Percentiles rank a stretch among this genome's conserved stretches.
phyloP scores from a whole-genome alignment of 23 tunicate species.

The Ciona savignyi region DNA sequence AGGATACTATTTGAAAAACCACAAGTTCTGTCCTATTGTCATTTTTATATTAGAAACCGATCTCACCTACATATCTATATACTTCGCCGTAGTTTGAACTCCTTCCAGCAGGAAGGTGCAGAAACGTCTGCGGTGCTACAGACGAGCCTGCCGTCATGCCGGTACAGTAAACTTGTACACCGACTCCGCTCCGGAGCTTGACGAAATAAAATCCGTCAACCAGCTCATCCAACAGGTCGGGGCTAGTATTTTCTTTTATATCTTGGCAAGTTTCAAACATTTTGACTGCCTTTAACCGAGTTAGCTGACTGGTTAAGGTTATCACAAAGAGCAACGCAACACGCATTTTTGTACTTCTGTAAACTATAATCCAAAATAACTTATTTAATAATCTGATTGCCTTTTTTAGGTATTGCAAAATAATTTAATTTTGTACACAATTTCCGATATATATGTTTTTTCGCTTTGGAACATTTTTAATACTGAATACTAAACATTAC shows the following conservation, averaged over 20 bases:
- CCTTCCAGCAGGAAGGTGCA: slow-evolving; percentile 29
- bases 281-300: slow-evolving; percentile 2
- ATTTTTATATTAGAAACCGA: too few species aligned
- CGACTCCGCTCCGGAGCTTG: slow-evolving; percentile 25
- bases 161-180: slow-evolving; percentile 30
- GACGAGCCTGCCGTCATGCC: slow-evolving; percentile 9
- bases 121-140: slow-evolving; percentile 8
- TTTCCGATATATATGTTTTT: too few species aligned
- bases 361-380: too few species aligned
- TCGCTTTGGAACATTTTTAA: too few species aligned
- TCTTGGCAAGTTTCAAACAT: slow-evolving; percentile 37
- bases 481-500: too few species aligned
- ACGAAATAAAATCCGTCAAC: slow-evolving; percentile 35
- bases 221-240: slow-evolving; percentile 1
- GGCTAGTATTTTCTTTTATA: slow-evolving; percentile 11
- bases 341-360: too few species aligned
- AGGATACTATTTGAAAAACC: too few species aligned
- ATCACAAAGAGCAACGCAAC: neutral
- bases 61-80: slow-evolving; percentile 39
- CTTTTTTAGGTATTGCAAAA: too few species aligned
- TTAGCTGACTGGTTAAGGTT: neutral
- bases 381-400: too few species aligned
- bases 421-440: too few species aligned
- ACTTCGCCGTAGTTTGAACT: slow-evolving; percentile 26
- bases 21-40: too few species aligned